Evolutionary conservation across 2,113 vertebrate species (phyloP), one percentile per base, ranked within the genome.

Genomic region (Actenoides lindsayi): DNA sequence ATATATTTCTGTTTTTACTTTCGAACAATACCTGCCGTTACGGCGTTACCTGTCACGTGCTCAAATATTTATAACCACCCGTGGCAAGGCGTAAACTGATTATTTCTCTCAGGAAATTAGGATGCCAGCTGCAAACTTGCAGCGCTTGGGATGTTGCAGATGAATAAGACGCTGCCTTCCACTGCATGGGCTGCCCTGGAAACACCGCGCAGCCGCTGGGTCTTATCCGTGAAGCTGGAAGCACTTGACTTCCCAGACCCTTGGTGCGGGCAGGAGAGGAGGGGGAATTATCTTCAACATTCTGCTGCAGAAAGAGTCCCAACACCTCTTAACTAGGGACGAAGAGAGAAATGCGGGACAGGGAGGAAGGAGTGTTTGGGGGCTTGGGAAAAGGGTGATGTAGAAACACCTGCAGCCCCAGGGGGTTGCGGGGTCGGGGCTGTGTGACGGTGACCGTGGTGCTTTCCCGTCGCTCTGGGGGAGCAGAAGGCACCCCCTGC

Each of bases 311-410:
- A 20, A 21, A 1, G 16, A 12, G 12, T 71, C 31, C 63, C 67
- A 3, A 5, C 1, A 9, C 0, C 16, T 27, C 2, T 6, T 6
- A 3, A 7, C 46, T n/a, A 5, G 65, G 5, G 18, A 23, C 4
- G 77, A 19, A 31, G 51, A 23, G 20, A 21, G 63, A 44, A 48
- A 17, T 5, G 3, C 24, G 3, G 79, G 41, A 7, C 0, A 28
- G 35, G 6, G 3, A 44, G 19, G 44, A 13, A 30, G 39, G 59
- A 3, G 30, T 2, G 3, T 24, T 2, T 30, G 25, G 35, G 50
- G 41, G 27, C 31, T 57, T 2, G 0, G 18, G 51, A 8, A 28
- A 56, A 60, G 10, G 15, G 48, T 13, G 8, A 68, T 31, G 9
- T 18, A 2, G 25, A 85, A 53, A 30, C 5, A 24, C 28, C 1